These are phyloP conservation scores for Enteromius paludinosus DNA, from an alignment of 2,797 vertebrate species.

Conservation along the genomic window DNA sequence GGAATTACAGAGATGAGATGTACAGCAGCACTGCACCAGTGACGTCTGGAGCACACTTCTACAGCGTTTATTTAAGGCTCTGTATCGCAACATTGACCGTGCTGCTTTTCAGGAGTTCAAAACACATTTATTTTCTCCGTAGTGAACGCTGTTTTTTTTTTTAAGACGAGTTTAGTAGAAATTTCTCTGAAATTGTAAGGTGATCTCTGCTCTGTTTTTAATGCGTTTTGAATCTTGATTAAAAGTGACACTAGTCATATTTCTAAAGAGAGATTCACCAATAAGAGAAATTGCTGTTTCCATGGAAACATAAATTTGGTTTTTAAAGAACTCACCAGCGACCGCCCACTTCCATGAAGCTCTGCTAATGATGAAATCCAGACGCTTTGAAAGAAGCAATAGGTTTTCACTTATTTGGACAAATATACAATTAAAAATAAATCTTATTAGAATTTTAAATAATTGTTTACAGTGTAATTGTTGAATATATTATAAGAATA, in stretches of 20 bases:
- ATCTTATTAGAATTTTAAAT: neutral
- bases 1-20: neutral
- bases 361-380: neutral
- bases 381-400: no score
- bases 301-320: conserved; percentile 11
- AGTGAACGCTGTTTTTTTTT: neutral
- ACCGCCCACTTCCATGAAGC: neutral
- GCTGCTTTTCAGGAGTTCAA: neutral
- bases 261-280: neutral
- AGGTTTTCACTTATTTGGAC: no score
- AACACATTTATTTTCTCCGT: neutral
- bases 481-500: neutral
- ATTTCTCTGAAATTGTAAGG: neutral
- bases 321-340: conserved; percentile 2
- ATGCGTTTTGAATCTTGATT: neutral
- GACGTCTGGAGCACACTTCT: neutral
- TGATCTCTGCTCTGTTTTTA: neutral
- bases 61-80: neutral
- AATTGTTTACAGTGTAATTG: neutral
- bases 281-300: conserved; percentile 7
- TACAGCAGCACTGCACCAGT: neutral
- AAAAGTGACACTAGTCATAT: neutral
- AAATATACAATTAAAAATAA: neutral
- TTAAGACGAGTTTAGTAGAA: neutral
- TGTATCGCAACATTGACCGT: neutral